Conservation (phyloP, 2,888 invertebrate species). For the Muschampia plurimacula region DNA sequence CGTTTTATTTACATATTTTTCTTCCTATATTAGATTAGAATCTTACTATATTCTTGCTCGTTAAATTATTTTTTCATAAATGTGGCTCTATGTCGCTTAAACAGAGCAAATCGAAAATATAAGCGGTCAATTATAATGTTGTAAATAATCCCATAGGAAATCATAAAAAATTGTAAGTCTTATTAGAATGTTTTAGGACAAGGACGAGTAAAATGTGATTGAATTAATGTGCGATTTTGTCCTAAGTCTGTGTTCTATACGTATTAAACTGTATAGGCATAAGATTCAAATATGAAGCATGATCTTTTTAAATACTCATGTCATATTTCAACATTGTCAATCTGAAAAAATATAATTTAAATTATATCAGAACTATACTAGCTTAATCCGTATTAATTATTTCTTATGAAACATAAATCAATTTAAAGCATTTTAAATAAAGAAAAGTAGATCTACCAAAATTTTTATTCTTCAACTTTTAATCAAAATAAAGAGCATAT, state of each 20-base stretch:
- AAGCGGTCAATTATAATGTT: background rate
- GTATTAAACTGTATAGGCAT: too few relatives aligned
- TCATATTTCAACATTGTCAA: too few relatives aligned
- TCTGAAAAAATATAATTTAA: too few relatives aligned
- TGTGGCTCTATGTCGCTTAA: background rate
- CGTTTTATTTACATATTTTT: background rate
- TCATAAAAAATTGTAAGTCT: background rate
- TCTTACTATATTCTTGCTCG: background rate
- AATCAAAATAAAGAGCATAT: too few relatives aligned
- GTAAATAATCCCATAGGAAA: conserved; percentile 1
- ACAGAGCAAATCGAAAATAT: background rate
- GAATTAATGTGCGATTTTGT: background rate
- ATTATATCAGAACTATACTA: too few relatives aligned
- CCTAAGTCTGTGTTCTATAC: background rate
- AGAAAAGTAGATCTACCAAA: too few relatives aligned
- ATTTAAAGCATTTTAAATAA: too few relatives aligned
- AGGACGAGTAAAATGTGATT: background rate
- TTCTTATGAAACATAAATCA: too few relatives aligned
- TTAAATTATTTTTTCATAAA: background rate
- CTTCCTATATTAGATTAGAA: background rate
- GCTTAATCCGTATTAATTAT: too few relatives aligned
- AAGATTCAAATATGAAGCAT: too few relatives aligned
- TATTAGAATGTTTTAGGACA: background rate
- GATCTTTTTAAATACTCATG: too few relatives aligned
- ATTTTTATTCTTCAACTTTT: too few relatives aligned